These are phyloP conservation scores for Cyclophora punctaria DNA, from an alignment of 2,888 invertebrate species.

Conservation along the genomic window DNA sequence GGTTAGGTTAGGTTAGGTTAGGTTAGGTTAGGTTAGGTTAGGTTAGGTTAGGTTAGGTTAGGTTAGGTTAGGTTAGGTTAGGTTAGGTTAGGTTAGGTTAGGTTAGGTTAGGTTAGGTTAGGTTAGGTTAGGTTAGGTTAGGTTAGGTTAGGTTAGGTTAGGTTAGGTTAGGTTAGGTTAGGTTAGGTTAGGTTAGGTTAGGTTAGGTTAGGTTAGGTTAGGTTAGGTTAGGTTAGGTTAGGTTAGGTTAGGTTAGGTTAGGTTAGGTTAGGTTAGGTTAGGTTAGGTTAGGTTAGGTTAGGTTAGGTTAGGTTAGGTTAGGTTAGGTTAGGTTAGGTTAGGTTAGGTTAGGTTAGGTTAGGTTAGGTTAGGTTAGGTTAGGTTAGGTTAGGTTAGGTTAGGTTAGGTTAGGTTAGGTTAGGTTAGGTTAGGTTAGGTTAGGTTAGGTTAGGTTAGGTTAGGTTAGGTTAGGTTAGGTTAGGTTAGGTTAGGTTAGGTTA, in stretches of 20 bases:
- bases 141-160: slow-evolving; percentile 1
- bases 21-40: slow-evolving; percentile 18
- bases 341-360: slow-evolving; percentile 11
- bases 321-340: slow-evolving; percentile 12
- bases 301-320: slow-evolving; percentile 16
- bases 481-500: slow-evolving; percentile 17
- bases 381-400: slow-evolving; percentile 8
- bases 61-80: slow-evolving; percentile 7
- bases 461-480: slow-evolving; percentile 14
- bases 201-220: slow-evolving; percentile 13
- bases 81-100: slow-evolving; percentile 7
- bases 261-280: slow-evolving; percentile 15
- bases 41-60: slow-evolving; percentile 8
- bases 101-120: slow-evolving; percentile 5
- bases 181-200: slow-evolving; percentile 10
- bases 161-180: slow-evolving; percentile 7
- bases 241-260: slow-evolving; percentile 16
- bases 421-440: slow-evolving; percentile 17
- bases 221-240: slow-evolving; percentile 14
- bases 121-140: slow-evolving; percentile 2
- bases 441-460: slow-evolving; percentile 15
- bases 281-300: slow-evolving; percentile 14
- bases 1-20: slow-evolving; percentile 17
- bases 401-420: slow-evolving; percentile 8
- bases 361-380: slow-evolving; percentile 10